phyloP scores from a whole-genome alignment of 1,140 invertebrate species.

The Druon quercuslanigerum region DNA sequence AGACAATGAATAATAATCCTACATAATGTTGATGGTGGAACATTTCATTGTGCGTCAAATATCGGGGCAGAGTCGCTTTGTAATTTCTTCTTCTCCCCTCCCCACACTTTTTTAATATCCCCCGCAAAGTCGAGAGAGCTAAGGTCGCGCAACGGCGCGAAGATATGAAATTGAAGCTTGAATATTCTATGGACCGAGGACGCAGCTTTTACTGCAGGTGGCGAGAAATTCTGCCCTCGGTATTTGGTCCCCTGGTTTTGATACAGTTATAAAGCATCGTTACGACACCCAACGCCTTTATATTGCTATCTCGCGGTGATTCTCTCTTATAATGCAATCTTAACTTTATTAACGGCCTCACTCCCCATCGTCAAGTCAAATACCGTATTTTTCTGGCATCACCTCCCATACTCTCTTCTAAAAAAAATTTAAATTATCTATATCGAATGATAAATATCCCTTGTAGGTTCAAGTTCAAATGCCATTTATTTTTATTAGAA shows the following conservation, averaged over 20 bases:
- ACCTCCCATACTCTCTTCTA: too few relatives aligned
- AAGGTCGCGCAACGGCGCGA: constrained; percentile 53
- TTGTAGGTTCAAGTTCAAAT: too few relatives aligned
- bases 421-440: too few relatives aligned
- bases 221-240: constrained; percentile 43
- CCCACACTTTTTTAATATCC: constrained; percentile 67
- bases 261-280: constrained; percentile 61
- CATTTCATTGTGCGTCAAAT: constrained; percentile 67
- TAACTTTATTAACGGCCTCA: constrained; percentile 54
- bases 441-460: too few relatives aligned
- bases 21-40: constrained; percentile 57
- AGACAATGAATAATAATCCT: constrained; percentile 74
- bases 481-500: too few relatives aligned
- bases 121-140: constrained; percentile 38
- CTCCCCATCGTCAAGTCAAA: constrained; percentile 8
- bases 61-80: constrained; percentile 60
- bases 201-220: constrained; percentile 52
- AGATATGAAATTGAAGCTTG: constrained; percentile 75
- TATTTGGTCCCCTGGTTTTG: constrained; percentile 47
- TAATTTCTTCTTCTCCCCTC: constrained; percentile 63
- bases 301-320: constrained; percentile 52
- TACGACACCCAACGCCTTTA: constrained; percentile 47
- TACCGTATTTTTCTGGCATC: too few relatives aligned
- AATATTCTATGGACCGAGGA: constrained; percentile 74
- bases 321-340: constrained; percentile 57